Conservation (phyloP, 2,888 invertebrate genomes). For the Oligia latruncula region DNA sequence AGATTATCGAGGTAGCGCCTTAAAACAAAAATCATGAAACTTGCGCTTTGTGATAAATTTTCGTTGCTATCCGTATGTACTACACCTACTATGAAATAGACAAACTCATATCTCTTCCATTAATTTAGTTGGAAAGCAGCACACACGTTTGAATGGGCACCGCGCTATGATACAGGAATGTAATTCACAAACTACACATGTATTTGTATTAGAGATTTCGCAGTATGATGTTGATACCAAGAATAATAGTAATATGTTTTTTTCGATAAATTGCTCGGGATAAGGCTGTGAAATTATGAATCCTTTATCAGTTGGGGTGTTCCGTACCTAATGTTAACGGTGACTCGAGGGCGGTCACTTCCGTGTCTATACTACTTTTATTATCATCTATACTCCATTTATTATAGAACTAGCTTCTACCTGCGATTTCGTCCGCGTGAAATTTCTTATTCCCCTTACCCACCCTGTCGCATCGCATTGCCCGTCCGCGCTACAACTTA, state of each 20-base stretch:
- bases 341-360: no score
- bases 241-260: constrained; percentile 18
- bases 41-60: not conserved
- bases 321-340: not conserved
- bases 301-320: not conserved
- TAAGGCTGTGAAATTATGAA: no score
- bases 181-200: constrained; percentile 22
- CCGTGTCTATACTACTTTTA: no score
- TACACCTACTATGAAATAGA: not conserved
- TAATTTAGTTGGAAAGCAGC: constrained; percentile 18
- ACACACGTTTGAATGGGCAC: not conserved
- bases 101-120: not conserved
- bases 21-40: no score
- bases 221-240: not conserved
- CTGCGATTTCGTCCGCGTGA: no score
- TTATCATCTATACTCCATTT: no score
- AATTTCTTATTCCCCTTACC: no score
- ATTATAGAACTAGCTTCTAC: no score
- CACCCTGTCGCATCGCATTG: no score
- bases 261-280: not conserved
- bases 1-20: no score
- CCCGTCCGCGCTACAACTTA: no score
- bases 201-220: constrained; percentile 31
- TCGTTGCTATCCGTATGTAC: not conserved
- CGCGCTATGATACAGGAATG: not conserved